Percentiles rank a stretch among this genome's conserved stretches.
Conservation (phyloP, 2,888 invertebrate species). For the Amiota mariae region DNA sequence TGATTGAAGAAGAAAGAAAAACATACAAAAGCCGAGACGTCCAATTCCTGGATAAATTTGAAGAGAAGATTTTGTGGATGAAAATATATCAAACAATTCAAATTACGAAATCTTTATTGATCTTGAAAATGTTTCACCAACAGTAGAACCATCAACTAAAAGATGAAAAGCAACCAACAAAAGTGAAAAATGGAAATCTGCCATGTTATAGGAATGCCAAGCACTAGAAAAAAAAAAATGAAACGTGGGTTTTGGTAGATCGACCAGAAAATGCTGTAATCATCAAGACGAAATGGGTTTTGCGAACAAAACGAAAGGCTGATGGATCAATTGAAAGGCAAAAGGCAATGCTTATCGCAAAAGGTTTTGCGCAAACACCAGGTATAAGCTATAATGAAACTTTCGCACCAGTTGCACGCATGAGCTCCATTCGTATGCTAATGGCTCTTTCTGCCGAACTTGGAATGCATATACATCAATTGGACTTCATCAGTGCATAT, state of each 20-base stretch:
- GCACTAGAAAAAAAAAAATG: constrained; percentile 28
- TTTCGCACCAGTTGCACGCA: not conserved
- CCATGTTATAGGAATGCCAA: constrained; percentile 25
- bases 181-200: constrained; percentile 24
- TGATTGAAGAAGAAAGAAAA: too few species aligned
- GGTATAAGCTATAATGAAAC: too few species aligned
- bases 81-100: too few species aligned
- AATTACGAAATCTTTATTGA: too few species aligned
- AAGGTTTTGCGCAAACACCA: too few species aligned
- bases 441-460: not conserved
- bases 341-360: not conserved
- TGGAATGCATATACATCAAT: not conserved
- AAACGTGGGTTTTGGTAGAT: constrained; percentile 25
- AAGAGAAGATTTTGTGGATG: too few species aligned
- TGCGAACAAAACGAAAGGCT: constrained; percentile 17
- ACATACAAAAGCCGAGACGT: too few species aligned
- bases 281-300: constrained; percentile 27
- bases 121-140: too few species aligned
- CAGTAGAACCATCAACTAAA: too few species aligned
- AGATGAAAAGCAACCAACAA: too few species aligned
- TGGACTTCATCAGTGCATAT: too few species aligned
- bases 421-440: not conserved
- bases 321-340: constrained; percentile 28
- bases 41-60: too few species aligned
- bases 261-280: constrained; percentile 19